phyloP scores from a whole-genome alignment of 2,113 vertebrate species.

The Columbina picui region DNA sequence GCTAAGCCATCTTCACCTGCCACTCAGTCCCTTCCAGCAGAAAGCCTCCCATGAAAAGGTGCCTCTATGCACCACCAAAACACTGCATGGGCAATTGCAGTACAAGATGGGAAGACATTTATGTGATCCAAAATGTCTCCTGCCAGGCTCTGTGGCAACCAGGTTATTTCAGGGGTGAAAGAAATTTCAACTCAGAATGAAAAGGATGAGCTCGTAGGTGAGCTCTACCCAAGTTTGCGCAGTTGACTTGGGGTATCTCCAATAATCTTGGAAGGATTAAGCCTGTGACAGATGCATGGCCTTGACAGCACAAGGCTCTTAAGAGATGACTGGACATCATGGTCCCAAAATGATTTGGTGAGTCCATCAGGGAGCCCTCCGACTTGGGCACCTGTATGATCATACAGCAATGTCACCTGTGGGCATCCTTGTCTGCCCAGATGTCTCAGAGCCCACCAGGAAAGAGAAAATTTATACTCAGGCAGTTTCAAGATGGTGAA shows the following conservation, averaged over 20 bases:
- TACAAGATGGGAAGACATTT: background rate
- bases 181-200: background rate
- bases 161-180: background rate
- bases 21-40: background rate
- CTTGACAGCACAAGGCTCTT: background rate
- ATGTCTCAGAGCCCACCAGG: background rate
- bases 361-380: background rate
- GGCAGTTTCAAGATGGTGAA: background rate
- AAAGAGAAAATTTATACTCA: background rate
- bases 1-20: background rate
- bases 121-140: background rate
- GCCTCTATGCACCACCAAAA: background rate
- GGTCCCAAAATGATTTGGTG: background rate
- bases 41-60: background rate
- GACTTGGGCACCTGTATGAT: background rate
- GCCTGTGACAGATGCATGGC: background rate
- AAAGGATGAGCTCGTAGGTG: background rate
- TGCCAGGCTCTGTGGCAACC: background rate
- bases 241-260: background rate
- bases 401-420: background rate
- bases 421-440: background rate
- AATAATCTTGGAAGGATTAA: background rate
- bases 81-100: background rate
- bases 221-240: background rate
- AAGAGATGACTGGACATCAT: background rate